Percentiles rank a stretch among this genome's conserved stretches.
Evolutionary conservation across 2,888 invertebrate genomes (phyloP).

Genomic region (Archips crataeganus): DNA sequence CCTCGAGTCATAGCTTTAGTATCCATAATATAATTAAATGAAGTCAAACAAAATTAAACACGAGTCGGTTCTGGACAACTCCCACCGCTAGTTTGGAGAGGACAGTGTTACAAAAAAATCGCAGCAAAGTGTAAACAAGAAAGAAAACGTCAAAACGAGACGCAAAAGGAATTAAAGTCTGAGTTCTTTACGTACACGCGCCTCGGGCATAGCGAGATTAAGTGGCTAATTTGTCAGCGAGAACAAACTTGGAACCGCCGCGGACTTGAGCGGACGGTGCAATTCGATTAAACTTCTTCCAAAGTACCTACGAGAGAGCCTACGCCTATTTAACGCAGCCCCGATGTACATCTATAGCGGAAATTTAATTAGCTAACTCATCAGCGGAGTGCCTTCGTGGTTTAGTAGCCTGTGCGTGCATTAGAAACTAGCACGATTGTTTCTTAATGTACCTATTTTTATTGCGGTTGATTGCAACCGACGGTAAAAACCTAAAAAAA

Average conservation of each 20-base stretch:
- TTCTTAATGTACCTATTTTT: not conserved
- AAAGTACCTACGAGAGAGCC: slow-evolving; percentile 73
- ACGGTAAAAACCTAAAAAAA: not conserved
- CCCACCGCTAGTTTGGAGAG: slow-evolving; percentile 43
- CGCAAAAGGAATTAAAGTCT: slow-evolving; percentile 63
- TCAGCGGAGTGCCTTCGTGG: slow-evolving; percentile 55
- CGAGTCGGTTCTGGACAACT: slow-evolving; percentile 1
- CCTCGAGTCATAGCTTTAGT: not conserved
- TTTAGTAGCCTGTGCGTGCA: slow-evolving; percentile 24
- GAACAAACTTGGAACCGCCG: slow-evolving; percentile 67
- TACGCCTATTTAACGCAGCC: slow-evolving; percentile 76
- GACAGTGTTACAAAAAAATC: slow-evolving; percentile 54
- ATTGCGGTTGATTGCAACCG: not conserved
- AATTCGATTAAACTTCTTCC: slow-evolving; percentile 83
- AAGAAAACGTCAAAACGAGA: slow-evolving; percentile 56
- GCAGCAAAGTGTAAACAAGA: slow-evolving; percentile 59
- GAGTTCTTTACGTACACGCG: slow-evolving; percentile 68
- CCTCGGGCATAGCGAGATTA: slow-evolving; percentile 69
- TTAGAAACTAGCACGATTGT: not conserved
- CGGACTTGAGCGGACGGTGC: slow-evolving; percentile 71
- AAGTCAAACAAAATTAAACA: slow-evolving; percentile 20
- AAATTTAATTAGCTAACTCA: slow-evolving; percentile 81
- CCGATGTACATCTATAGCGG: slow-evolving; percentile 70
- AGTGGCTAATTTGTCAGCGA: slow-evolving; percentile 82
- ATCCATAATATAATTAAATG: slow-evolving; percentile 5